Evolutionary conservation across 2,888 invertebrate genomes (phyloP), one percentile per base, ranked within the genome.

Genomic region (Trissoscelio sp.): DNA sequence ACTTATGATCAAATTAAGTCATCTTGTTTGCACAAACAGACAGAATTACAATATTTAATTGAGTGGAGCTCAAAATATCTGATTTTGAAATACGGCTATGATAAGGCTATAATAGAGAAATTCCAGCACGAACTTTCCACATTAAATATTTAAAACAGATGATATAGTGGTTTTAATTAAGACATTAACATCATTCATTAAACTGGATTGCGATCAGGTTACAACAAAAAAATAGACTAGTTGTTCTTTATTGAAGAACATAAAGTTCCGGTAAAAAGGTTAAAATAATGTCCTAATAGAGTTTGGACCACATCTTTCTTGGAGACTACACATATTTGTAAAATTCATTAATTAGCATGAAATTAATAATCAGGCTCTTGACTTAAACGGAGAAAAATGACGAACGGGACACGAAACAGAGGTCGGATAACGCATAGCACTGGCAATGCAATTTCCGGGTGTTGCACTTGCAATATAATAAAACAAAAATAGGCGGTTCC

Each of bases 401-500:
- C 28, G 39, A 55, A 57, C 24, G 31, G 11, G 67, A 73, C 4
- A 28, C 1, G 64, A 69, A 69, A 60, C 60, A 31, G 51, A 73
- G 77, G 44, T 64, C 62, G 67, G 44, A 67, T 67, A 72, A 66
- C 69, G 64, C 37, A 39, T 48, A 62, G 58, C 58, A 42, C 44
- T 81, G 22, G 64, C 78, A 39, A 80, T 83, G 72, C 77, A 83
- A 83, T 83, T 79, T 82, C 82, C 82, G 82, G 82, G 82, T 82
- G 82, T 79, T 82, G 82, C 82, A 53, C 74, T 74, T 44, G 79
- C 69, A 64, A 82, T 79, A 79, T 79, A 81, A 82, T 81, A 83
- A 78, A 79, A 80, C 80, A 80, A 83, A 83, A 83, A 83, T 83
- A 80, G 83, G 77, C 79, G 77, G 72, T 82, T 66, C 73, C 64